phyloP scores from a whole-genome alignment of 2,888 invertebrate species.

The Punctoribates punctum region DNA sequence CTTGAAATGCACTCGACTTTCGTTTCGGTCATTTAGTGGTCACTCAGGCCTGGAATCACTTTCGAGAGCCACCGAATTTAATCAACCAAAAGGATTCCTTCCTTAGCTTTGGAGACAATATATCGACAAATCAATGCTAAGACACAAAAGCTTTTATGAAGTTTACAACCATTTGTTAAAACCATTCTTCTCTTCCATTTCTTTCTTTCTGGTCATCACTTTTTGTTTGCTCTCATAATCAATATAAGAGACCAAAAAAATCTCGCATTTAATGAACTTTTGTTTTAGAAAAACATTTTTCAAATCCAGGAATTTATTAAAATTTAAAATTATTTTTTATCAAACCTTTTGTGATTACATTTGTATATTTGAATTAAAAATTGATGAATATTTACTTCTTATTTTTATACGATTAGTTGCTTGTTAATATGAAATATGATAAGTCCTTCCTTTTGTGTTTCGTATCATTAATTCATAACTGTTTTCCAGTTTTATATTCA shows the following conservation, averaged over 20 bases:
- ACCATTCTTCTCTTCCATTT: not conserved
- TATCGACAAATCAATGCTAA: slow-evolving; percentile 23
- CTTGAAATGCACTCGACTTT: slow-evolving; percentile 31
- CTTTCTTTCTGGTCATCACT: slow-evolving; percentile 4
- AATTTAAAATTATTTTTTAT: too few species aligned
- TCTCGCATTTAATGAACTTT: too few species aligned
- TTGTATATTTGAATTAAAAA: too few species aligned
- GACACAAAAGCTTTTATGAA: slow-evolving; percentile 25
- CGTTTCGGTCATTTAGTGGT: slow-evolving; percentile 37
- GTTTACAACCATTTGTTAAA: slow-evolving; percentile 1
- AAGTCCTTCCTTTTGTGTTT: too few species aligned
- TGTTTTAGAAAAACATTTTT: too few species aligned
- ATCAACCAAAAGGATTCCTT: slow-evolving; percentile 31
- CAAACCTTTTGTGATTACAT: too few species aligned
- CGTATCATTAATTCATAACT: too few species aligned
- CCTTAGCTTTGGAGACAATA: not conserved
- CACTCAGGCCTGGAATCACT: slow-evolving; percentile 36
- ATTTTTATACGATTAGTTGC: too few species aligned
- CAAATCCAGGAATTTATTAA: too few species aligned
- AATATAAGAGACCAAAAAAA: not conserved
- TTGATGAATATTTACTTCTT: too few species aligned
- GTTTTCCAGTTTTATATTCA: too few species aligned
- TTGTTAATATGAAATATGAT: too few species aligned
- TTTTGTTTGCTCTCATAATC: not conserved
- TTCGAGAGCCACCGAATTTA: slow-evolving; percentile 23